Conservation (phyloP, 2,113 vertebrate genomes). For the Amphiprion ocellaris region DNA sequence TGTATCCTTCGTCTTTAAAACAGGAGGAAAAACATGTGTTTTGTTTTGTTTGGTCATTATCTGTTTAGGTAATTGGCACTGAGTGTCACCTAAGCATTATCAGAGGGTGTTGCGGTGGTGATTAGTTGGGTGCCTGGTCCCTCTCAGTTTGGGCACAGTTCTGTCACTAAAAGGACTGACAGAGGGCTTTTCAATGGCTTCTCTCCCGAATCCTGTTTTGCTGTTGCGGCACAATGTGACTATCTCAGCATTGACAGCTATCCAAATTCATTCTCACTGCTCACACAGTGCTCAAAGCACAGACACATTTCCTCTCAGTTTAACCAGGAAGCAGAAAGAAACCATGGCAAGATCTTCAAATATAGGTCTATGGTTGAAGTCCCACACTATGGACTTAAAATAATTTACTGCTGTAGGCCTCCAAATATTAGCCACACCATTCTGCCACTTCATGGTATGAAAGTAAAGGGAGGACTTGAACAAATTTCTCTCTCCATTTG, state of each 20-base stretch:
- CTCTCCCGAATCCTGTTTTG: constrained; percentile 52
- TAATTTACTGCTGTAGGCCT: constrained; percentile 17
- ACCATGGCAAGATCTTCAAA: constrained; percentile 39
- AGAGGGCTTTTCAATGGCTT: constrained; percentile 53
- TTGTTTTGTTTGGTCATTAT: constrained; percentile 5
- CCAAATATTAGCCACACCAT: constrained; percentile 18
- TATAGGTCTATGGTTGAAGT: constrained; percentile 34
- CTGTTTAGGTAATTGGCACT: constrained; percentile 21
- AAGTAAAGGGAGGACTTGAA: constrained; percentile 16
- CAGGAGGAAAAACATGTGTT: neutral
- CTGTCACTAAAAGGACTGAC: constrained; percentile 65
- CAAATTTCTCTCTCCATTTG: constrained; percentile 20
- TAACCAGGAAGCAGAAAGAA: constrained; percentile 29
- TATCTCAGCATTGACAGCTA: constrained; percentile 79
- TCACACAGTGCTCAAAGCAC: constrained; percentile 54
- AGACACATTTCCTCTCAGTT: constrained; percentile 63
- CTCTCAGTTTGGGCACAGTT: constrained; percentile 29
- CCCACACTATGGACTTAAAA: constrained; percentile 37
- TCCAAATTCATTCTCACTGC: constrained; percentile 78
- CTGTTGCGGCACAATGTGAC: constrained; percentile 76
- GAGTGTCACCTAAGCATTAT: constrained; percentile 60
- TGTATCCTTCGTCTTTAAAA: neutral
- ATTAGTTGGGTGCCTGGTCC: constrained; percentile 51
- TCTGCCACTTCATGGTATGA: constrained; percentile 25
- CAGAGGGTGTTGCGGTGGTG: constrained; percentile 54